These are phyloP conservation scores for Girardia tigrina DNA, from an alignment of 2,888 invertebrate species.

Conservation along the genomic window DNA sequence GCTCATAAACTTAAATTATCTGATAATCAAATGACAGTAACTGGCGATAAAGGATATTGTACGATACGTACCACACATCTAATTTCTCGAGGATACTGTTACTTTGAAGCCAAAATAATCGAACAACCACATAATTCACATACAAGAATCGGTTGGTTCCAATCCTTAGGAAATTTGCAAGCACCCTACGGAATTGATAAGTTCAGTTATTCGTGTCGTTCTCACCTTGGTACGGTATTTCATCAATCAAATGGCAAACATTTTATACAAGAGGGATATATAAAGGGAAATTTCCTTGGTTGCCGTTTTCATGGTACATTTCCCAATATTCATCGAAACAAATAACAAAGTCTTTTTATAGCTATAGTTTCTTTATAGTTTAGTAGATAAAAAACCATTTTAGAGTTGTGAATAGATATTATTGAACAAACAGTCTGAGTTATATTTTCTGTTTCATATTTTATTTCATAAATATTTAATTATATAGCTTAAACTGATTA, in stretches of 20 bases:
- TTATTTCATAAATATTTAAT: background rate
- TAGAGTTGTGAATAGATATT: no score
- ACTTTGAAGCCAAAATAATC: constrained; percentile 78
- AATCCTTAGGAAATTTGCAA: constrained; percentile 76
- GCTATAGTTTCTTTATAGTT: no score
- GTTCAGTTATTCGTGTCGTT: constrained; percentile 94
- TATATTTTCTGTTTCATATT: no score
- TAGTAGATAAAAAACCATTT: no score
- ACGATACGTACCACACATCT: constrained; percentile 88
- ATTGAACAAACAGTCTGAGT: no score
- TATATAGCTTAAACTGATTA: background rate
- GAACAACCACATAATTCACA: constrained; percentile 89
- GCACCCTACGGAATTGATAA: constrained; percentile 89
- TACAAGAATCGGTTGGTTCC: constrained; percentile 82
- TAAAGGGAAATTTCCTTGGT: constrained; percentile 79
- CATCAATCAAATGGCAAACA: constrained; percentile 78
- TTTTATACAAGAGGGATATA: constrained; percentile 66
- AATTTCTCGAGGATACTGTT: constrained; percentile 80
- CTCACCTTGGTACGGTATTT: constrained; percentile 64
- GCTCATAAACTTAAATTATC: constrained; percentile 80
- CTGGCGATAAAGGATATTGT: constrained; percentile 82
- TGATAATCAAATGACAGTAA: constrained; percentile 77
- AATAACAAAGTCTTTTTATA: background rate
- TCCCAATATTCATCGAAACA: background rate
- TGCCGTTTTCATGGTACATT: constrained; percentile 56